Conservation (phyloP, 2,888 invertebrate genomes). For the Teleiodes luculella region DNA sequence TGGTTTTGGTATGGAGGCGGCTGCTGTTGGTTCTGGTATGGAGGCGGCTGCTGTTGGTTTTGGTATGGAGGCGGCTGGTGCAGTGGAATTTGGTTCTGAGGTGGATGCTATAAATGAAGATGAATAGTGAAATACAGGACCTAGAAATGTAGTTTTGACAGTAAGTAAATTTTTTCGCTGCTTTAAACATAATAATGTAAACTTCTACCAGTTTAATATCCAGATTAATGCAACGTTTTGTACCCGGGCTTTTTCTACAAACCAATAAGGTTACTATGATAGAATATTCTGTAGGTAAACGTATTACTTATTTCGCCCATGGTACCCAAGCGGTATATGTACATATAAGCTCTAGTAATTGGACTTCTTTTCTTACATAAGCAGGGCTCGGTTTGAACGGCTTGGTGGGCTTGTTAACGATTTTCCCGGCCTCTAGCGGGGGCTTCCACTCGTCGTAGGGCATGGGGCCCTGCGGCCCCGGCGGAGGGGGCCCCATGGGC, state of each 20-base stretch:
- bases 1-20: not conserved
- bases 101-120: not conserved
- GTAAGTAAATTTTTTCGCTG: no score
- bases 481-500: constrained; percentile 16
- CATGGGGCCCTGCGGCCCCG: constrained; percentile 27
- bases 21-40: not conserved
- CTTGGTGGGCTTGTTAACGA: constrained; percentile 66
- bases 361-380: constrained; percentile 57
- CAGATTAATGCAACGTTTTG: no score
- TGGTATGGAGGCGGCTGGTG: not conserved
- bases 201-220: no score
- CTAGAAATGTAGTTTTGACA: no score
- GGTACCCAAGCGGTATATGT: no score
- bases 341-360: no score
- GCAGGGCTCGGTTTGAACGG: constrained; percentile 47
- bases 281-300: no score
- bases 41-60: not conserved
- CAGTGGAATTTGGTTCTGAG: not conserved
- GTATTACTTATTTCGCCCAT: no score
- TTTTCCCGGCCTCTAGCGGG: constrained; percentile 53
- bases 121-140: not conserved
- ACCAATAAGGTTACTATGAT: no score
- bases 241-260: no score
- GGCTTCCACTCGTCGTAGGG: constrained; percentile 67
- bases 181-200: no score